phyloP scores from a whole-genome alignment of 2,797 vertebrate genomes.

The Darevskia mixta region DNA sequence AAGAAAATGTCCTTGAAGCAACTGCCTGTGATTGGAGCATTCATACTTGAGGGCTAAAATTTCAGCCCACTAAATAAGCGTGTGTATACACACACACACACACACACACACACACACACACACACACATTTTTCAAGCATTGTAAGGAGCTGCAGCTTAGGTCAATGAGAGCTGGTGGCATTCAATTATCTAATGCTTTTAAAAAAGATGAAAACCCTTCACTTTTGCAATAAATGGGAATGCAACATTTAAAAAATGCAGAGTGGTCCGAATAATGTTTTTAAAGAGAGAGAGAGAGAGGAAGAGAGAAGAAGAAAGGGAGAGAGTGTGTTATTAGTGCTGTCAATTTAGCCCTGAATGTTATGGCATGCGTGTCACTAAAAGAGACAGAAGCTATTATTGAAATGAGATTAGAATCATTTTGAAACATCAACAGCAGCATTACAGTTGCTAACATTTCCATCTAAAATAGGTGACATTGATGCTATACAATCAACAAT shows the following conservation, averaged over 20 bases:
- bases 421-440: conserved; percentile 81
- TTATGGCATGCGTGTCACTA: conserved; percentile 76
- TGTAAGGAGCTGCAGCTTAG: rapidly evolving
- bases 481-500: conserved; percentile 76
- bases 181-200: conserved; percentile 8
- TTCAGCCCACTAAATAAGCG: not conserved
- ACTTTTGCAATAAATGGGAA: not conserved
- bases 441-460: conserved; percentile 76
- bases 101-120: not conserved
- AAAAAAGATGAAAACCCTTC: not conserved
- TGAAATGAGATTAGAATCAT: conserved; percentile 80
- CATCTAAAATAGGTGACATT: conserved; percentile 75
- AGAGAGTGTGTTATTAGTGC: conserved; percentile 74
- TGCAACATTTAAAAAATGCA: conserved; percentile 41
- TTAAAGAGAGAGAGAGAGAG: not conserved
- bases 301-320: not conserved
- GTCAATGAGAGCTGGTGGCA: not conserved
- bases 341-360: conserved; percentile 77
- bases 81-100: not conserved
- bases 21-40: not conserved
- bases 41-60: not conserved
- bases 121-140: not conserved
- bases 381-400: conserved; percentile 83
- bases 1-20: not conserved
- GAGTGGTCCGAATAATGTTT: conserved; percentile 69